These are phyloP conservation scores for Stenotaenia linearis DNA, from an alignment of 2,888 invertebrate species.

Conservation along the genomic window DNA sequence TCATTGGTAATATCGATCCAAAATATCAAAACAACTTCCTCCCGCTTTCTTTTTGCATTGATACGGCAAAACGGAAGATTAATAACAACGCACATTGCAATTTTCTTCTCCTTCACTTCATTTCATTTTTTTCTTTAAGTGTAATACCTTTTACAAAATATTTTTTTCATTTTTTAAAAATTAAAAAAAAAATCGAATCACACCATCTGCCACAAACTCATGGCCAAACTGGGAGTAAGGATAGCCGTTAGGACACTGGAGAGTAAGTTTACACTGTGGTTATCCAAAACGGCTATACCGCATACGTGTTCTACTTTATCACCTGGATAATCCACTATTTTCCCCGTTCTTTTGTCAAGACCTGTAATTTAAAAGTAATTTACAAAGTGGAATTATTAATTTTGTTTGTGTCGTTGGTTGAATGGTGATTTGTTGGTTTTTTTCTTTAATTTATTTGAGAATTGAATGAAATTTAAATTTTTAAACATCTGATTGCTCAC, in stretches of 20 bases:
- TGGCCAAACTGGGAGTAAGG: conserved; percentile 61
- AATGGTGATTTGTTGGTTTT: no score
- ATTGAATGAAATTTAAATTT: no score
- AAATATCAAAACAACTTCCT: conserved; percentile 4
- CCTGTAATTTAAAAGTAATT: conserved; percentile 52
- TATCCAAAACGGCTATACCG: conserved; percentile 70
- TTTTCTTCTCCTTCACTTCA: neutral
- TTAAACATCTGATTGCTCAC: no score
- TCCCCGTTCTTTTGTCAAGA: conserved; percentile 57
- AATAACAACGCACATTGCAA: neutral
- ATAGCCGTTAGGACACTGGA: conserved; percentile 69
- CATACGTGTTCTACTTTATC: conserved; percentile 66
- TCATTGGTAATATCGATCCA: neutral
- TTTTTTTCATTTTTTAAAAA: neutral
- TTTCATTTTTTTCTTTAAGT: neutral
- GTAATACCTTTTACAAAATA: neutral
- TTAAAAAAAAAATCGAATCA: neutral
- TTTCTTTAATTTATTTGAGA: no score
- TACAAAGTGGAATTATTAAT: no score
- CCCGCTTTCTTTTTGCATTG: neutral
- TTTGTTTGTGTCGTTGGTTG: no score
- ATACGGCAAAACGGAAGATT: conserved; percentile 5
- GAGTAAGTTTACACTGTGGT: conserved; percentile 80
- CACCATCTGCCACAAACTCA: conserved; percentile 52
- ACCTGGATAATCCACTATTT: conserved; percentile 66